Evolutionary conservation across 2,888 invertebrate genomes (phyloP).

Genomic region (Gandaritis pyraliata): DNA sequence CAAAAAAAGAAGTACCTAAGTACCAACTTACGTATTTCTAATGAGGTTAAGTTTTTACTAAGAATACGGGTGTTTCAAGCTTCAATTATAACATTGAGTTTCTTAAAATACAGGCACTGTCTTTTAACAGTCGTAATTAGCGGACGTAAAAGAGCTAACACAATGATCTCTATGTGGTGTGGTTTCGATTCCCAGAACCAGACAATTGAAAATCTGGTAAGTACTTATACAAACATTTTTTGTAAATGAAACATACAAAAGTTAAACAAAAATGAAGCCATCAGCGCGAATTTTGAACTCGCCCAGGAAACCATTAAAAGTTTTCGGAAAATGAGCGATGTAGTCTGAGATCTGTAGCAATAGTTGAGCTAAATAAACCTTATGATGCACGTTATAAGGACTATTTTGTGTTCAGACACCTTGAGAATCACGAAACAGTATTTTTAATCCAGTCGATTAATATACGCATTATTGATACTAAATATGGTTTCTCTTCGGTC

Average conservation of each 20-base stretch:
- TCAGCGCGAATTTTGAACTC: constrained; percentile 57
- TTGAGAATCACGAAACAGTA: background rate
- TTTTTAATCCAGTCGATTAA: too few relatives aligned
- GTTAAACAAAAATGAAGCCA: constrained; percentile 43
- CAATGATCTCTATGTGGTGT: too few relatives aligned
- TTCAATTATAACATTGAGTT: background rate
- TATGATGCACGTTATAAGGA: constrained; percentile 13
- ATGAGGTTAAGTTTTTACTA: background rate
- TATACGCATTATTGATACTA: too few relatives aligned
- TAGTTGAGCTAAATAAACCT: constrained; percentile 12
- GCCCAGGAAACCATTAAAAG: constrained; percentile 61
- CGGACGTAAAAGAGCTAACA: too few relatives aligned
- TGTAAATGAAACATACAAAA: constrained; percentile 4
- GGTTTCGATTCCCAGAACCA: too few relatives aligned
- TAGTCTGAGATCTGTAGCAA: constrained; percentile 4
- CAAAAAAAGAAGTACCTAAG: too few relatives aligned
- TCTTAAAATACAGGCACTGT: background rate
- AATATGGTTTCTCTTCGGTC: too few relatives aligned
- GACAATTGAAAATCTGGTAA: too few relatives aligned
- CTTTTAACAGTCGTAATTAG: background rate
- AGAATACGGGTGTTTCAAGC: background rate
- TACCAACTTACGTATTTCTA: too few relatives aligned
- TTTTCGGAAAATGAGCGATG: constrained; percentile 62
- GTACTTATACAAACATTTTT: background rate
- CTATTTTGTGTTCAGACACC: background rate